phyloP scores from a whole-genome alignment of 2,797 vertebrate species.

The Taeniopygia guttata region DNA sequence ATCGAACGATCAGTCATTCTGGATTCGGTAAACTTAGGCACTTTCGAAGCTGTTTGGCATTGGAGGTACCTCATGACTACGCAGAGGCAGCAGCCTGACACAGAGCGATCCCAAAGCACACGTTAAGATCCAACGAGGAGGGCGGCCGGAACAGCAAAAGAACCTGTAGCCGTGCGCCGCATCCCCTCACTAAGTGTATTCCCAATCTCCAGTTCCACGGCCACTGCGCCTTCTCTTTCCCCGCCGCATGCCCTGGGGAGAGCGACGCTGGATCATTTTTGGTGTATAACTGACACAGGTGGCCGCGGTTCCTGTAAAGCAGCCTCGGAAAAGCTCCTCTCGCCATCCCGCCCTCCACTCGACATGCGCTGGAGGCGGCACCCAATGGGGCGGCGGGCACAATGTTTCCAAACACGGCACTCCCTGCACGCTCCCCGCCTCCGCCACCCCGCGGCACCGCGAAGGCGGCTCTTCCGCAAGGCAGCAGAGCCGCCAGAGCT shows the following conservation, averaged over 20 bases:
- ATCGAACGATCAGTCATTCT: no score
- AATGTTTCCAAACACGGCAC: conserved; percentile 47
- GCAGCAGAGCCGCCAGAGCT: background rate
- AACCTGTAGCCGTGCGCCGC: background rate
- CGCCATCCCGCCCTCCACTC: background rate
- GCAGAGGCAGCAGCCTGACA: background rate
- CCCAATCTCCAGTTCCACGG: background rate
- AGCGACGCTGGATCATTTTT: no score
- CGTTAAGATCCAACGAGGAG: background rate
- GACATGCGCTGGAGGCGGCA: background rate
- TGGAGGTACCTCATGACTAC: background rate
- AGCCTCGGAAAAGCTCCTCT: background rate
- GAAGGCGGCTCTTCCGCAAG: no score
- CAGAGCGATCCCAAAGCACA: no score
- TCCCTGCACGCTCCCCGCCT: background rate
- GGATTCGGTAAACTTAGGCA: background rate
- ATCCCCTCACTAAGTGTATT: no score
- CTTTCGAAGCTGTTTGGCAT: background rate
- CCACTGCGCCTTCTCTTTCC: no score
- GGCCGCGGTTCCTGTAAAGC: rapidly evolving
- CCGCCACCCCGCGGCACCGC: background rate
- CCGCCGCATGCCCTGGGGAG: background rate
- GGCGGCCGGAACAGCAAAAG: background rate
- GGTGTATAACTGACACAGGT: no score
- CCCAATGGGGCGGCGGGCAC: conserved; percentile 21